phyloP scores from a whole-genome alignment of 92 coral and sea anemone species.

The Epizoanthus fatuus region DNA sequence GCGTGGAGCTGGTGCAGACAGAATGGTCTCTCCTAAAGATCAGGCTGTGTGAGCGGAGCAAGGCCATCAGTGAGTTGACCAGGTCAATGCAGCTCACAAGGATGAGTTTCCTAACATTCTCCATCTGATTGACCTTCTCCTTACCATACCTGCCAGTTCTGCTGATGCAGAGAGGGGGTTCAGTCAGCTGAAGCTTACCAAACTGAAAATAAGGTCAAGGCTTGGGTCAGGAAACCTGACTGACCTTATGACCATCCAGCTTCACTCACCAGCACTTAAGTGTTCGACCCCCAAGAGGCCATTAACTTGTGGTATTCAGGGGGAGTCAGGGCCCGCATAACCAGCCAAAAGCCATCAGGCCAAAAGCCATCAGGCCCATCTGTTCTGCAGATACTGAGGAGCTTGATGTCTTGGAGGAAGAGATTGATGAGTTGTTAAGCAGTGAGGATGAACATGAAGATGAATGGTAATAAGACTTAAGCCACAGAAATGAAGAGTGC shows the following conservation, averaged over 20 bases:
- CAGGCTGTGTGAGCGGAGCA: conserved; percentile 10
- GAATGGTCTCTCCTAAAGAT: conserved; percentile 19
- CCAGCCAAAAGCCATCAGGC: not conserved
- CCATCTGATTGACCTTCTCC: conserved; percentile 25
- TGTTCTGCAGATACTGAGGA: not conserved
- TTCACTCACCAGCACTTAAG: not conserved
- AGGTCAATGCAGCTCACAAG: conserved; percentile 23
- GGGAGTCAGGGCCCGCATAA: not conserved
- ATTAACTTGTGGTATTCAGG: not conserved
- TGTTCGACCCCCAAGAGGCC: not conserved
- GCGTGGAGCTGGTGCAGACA: not conserved
- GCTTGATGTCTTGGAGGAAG: not conserved
- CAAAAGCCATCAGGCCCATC: not conserved
- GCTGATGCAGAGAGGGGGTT: conserved; percentile 43
- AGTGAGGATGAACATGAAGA: not conserved
- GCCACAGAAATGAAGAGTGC: not conserved
- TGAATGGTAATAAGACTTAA: not conserved
- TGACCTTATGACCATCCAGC: conserved; percentile 32
- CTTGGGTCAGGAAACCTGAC: not conserved
- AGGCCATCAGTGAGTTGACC: conserved; percentile 9
- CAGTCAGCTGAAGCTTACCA: conserved; percentile 38
- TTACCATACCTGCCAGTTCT: conserved; percentile 38
- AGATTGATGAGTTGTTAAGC: not conserved
- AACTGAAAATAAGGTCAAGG: conserved; percentile 24
- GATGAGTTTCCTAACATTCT: conserved; percentile 23